phyloP scores from a whole-genome alignment of 2,113 vertebrate genomes.

The Phalacrocorax brasilianus region DNA sequence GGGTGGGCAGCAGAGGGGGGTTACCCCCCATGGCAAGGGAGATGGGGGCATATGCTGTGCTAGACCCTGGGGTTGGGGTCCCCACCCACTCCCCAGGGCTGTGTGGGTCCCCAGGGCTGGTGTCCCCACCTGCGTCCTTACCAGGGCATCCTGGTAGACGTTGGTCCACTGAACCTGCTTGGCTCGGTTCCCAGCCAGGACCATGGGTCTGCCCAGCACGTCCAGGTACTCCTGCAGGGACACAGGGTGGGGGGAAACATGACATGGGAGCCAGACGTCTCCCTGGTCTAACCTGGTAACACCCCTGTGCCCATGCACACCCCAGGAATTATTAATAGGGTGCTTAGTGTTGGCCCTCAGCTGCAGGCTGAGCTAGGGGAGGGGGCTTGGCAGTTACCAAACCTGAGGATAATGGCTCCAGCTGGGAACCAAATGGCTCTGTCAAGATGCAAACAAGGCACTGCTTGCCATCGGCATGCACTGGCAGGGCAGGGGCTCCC shows the following conservation, averaged over 20 bases:
- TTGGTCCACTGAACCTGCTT: constrained; percentile 99
- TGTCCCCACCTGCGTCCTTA: constrained; percentile 45
- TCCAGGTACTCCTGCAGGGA: constrained; percentile 92
- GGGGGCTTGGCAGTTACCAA: background rate
- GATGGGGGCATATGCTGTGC: background rate
- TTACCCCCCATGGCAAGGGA: background rate
- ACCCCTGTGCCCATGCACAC: background rate
- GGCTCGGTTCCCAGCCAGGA: constrained; percentile 88
- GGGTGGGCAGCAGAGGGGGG: background rate
- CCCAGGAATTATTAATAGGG: background rate
- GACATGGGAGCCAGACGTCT: background rate
- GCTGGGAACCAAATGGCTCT: background rate
- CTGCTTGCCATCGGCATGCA: background rate
- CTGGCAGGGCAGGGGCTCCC: background rate
- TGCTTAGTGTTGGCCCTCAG: background rate
- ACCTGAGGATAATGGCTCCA: background rate
- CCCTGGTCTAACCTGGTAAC: background rate
- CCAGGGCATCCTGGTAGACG: constrained; percentile 97
- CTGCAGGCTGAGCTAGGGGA: background rate
- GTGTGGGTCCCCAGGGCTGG: background rate
- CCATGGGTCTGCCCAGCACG: constrained; percentile 96
- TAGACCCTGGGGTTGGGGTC: background rate
- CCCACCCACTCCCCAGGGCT: background rate
- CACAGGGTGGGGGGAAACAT: background rate
- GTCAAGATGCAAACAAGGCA: background rate